These are phyloP conservation scores for Rhagoletis zephyria DNA, from an alignment of 1,140 invertebrate species.

Conservation along the genomic window DNA sequence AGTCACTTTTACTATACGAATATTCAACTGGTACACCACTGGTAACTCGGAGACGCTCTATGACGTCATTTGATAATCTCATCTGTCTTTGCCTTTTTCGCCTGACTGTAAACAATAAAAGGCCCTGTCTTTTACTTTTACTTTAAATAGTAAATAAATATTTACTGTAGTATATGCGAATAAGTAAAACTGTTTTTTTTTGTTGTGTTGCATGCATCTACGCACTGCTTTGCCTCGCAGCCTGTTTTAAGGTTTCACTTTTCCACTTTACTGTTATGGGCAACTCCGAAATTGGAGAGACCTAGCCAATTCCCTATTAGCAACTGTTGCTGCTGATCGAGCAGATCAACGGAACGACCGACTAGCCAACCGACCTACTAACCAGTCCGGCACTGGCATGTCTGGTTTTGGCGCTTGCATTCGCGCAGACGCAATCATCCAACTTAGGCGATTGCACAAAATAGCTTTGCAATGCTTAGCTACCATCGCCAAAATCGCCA, in stretches of 20 bases:
- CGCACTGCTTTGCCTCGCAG: background rate
- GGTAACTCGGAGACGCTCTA: background rate
- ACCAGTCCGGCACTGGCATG: background rate
- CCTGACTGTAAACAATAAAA: background rate
- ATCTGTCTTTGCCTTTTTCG: background rate
- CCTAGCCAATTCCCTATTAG: background rate
- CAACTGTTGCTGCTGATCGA: background rate
- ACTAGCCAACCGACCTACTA: conserved; percentile 23
- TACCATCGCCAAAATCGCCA: conserved; percentile 2
- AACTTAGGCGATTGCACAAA: conserved; percentile 24
- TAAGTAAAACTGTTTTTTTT: background rate
- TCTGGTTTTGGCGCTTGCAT: conserved; percentile 8
- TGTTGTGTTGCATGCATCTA: conserved; percentile 44
- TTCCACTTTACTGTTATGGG: conserved; percentile 17
- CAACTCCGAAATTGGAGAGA: background rate
- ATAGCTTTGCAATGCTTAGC: background rate
- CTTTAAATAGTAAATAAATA: background rate
- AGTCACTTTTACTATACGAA: background rate
- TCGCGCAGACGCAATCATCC: no score
- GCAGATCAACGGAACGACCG: background rate
- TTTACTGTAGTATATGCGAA: background rate
- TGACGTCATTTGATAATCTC: background rate
- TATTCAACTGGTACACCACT: background rate
- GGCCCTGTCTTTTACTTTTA: background rate
- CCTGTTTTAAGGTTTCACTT: background rate